Evolutionary conservation across 2,113 vertebrate species (phyloP), one percentile per base, ranked within the genome.

Genomic region (Spea multiplicata): DNA sequence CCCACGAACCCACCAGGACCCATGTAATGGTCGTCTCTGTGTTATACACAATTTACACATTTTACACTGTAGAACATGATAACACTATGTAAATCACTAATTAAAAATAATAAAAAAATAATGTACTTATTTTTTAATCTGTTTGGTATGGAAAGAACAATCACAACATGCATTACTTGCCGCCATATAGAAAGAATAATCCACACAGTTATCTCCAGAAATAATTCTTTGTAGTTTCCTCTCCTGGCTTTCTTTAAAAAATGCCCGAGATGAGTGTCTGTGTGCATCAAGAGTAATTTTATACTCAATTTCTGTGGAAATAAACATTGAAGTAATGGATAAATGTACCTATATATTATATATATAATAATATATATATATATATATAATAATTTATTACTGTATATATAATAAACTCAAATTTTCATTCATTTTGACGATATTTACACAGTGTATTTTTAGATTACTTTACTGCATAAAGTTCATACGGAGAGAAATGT

Each of bases 101-200:
- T 30, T 30, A 30, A 30, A 30, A 52, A 52, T 10, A n/a, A n/a
- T n/a, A n/a, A n/a, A n/a, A n/a, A n/a, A n/a, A n/a, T n/a, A n/a
- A n/a, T n/a, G n/a, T n/a, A 52, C 55, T 1, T 14, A 68, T 48
- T 47, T 4, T 47, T 65, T 72, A 59, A 66, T 50, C 4, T 6
- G 59, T 50, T 52, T 66, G 53, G 16, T 17, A 71, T 52, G 83
- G 86, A 75, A 89, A 81, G 90, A 84, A 86, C 91, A 30, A 30
- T 30, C 30, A 30, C 30, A 30, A 30, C 30, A 30, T 30, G 30
- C 30, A 91, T 93, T 93, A 93, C 92, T 93, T 93, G 90, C 92
- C 92, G 92, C 91, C 91, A 93, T 91, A 90, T 92, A 91, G 89
- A 93, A 93, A 88, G 87, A 87, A 74, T 90, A 89, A 75, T 86